Evolutionary conservation across 2,113 vertebrate species (phyloP).

Genomic region (Malurus cyaneus): DNA sequence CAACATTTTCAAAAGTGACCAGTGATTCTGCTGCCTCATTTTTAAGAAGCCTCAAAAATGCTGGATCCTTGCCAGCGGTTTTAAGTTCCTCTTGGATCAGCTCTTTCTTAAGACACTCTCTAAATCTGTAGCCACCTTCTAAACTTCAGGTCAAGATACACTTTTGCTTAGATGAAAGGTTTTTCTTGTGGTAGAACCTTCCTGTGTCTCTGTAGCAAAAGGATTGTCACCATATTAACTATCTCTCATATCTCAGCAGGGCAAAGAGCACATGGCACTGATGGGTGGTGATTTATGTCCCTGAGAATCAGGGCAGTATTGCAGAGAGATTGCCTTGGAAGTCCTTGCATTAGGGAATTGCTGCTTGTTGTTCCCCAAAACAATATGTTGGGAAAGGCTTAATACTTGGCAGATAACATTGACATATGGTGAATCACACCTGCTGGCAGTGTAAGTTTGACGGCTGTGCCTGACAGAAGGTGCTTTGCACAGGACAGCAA

Average conservation of each 20-base stretch:
- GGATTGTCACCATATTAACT: fast-evolving
- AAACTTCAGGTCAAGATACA: not conserved
- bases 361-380: not conserved
- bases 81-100: not conserved
- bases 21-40: not conserved
- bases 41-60: not conserved
- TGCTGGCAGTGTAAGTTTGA: not conserved
- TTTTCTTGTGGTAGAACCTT: not conserved
- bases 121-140: not conserved
- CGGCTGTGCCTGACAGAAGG: not conserved
- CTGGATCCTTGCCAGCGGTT: not conserved
- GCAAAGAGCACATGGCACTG: fast-evolving
- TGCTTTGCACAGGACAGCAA: not conserved
- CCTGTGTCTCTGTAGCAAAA: not conserved
- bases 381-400: not conserved
- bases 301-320: not conserved
- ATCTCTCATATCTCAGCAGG: not conserved
- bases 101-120: not conserved
- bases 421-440: not conserved
- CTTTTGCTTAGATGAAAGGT: not conserved
- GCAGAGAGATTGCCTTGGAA: not conserved
- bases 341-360: not conserved
- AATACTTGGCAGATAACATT: not conserved
- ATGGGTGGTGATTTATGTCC: not conserved
- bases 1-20: not conserved